Percentiles rank a stretch among this genome's conserved stretches.
These are phyloP conservation scores for Philonicus albiceps DNA, from an alignment of 2,888 invertebrate species.

Conservation along the genomic window DNA sequence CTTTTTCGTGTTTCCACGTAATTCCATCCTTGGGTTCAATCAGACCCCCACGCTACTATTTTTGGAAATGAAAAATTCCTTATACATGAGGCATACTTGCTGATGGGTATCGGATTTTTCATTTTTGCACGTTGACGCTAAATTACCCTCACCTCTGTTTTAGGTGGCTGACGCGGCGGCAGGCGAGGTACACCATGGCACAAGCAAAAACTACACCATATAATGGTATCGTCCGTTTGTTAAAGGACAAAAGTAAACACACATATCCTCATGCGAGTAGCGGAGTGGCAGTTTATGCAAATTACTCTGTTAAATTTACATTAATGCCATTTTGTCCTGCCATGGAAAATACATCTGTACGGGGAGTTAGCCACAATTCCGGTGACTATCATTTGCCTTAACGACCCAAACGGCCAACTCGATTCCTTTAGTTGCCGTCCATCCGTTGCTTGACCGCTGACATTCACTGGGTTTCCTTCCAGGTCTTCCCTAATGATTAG, in stretches of 20 bases:
- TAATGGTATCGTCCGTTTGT: background rate
- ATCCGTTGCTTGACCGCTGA: background rate
- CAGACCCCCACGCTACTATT: constrained; percentile 10
- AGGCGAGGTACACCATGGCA: constrained; percentile 10
- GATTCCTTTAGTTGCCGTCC: background rate
- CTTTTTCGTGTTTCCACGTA: background rate
- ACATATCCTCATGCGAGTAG: constrained; percentile 13
- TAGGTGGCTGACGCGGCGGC: background rate
- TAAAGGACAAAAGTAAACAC: constrained; percentile 15
- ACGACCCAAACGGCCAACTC: background rate
- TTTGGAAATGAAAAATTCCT: constrained; percentile 15
- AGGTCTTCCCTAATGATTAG: constrained; percentile 12
- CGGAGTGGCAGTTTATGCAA: constrained; percentile 30
- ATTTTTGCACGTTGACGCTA: background rate
- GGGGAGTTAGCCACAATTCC: background rate
- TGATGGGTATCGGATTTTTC: constrained; percentile 12
- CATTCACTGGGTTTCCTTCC: background rate
- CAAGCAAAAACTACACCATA: constrained; percentile 10
- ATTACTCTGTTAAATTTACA: constrained; percentile 32
- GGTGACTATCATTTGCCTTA: constrained; percentile 12
- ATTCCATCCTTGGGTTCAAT: constrained; percentile 13
- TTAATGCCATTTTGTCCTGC: constrained; percentile 25
- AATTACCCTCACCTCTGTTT: background rate
- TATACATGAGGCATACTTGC: constrained; percentile 5
- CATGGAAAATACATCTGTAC: constrained; percentile 32